A percentile compares a stretch with the other conserved stretches of the same genome.
Evolutionary conservation across 2,113 vertebrate species (phyloP).

Genomic region (Antennarius striatus): DNA sequence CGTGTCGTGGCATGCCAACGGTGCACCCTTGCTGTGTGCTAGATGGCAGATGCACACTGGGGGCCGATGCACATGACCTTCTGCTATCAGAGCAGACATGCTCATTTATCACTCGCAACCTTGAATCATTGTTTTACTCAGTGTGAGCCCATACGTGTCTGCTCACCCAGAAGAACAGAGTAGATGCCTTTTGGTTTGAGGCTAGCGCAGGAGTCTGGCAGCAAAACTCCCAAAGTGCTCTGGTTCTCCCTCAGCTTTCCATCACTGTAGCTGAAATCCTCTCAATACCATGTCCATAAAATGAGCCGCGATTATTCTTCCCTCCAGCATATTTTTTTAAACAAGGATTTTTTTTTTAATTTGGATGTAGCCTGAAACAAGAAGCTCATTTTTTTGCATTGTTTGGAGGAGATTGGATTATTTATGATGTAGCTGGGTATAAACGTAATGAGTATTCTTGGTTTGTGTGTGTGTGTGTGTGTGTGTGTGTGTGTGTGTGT

Average conservation of each 20-base stretch:
- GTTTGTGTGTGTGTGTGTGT: slow-evolving; percentile 29
- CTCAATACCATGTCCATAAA: slow-evolving; percentile 20
- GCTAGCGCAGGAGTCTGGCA: slow-evolving; percentile 34
- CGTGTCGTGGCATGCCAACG: slow-evolving; percentile 49
- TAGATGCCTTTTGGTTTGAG: slow-evolving; percentile 60
- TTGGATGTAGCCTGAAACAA: slow-evolving; percentile 32
- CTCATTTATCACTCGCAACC: slow-evolving; percentile 76
- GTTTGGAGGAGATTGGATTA: slow-evolving; percentile 61
- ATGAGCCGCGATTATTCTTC: slow-evolving; percentile 19
- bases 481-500: slow-evolving; percentile 16
- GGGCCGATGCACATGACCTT: slow-evolving; percentile 75
- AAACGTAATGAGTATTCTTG: slow-evolving; percentile 60
- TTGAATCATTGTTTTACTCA: slow-evolving; percentile 78
- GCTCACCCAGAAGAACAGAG: slow-evolving; percentile 59
- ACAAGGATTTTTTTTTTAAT: slow-evolving; percentile 20
- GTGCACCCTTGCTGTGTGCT: slow-evolving; percentile 71
- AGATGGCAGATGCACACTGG: slow-evolving; percentile 72
- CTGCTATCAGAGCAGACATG: slow-evolving; percentile 73
- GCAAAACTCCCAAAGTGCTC: neutral
- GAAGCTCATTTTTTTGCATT: slow-evolving; percentile 46
- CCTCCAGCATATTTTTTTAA: slow-evolving; percentile 11
- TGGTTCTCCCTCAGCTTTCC: slow-evolving; percentile 23
- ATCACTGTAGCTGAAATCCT: slow-evolving; percentile 36
- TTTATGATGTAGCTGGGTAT: slow-evolving; percentile 66
- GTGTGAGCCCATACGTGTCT: slow-evolving; percentile 66